Conservation (phyloP, 2,888 invertebrate species). For the Epirrhoe tristata region DNA sequence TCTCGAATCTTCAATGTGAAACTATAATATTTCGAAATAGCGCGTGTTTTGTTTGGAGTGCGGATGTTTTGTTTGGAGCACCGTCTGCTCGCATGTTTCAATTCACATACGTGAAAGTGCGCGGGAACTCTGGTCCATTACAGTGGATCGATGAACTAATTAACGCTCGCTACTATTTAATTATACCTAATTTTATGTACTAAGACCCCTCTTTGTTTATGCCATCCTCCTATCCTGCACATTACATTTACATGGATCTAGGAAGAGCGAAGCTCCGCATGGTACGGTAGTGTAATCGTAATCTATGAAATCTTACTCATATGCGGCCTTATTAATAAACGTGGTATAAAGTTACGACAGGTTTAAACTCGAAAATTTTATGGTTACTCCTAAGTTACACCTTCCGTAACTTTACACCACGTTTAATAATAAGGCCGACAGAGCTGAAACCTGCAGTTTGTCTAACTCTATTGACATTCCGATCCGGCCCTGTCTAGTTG, state of each 20-base stretch:
- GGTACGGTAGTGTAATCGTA: too few species aligned
- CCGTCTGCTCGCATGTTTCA: not conserved
- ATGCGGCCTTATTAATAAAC: too few species aligned
- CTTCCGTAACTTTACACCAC: too few species aligned
- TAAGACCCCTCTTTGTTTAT: not conserved
- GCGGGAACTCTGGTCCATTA: not conserved
- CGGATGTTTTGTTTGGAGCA: constrained; percentile 24
- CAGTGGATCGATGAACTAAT: not conserved
- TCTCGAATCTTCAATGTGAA: not conserved
- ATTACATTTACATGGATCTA: too few species aligned
- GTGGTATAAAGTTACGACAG: too few species aligned
- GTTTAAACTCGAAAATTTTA: too few species aligned
- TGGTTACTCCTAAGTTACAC: too few species aligned
- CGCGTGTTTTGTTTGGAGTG: constrained; percentile 6
- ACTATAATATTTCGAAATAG: constrained; percentile 8
- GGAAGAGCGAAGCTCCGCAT: too few species aligned
- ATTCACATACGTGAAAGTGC: constrained; percentile 11
- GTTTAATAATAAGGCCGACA: too few species aligned
- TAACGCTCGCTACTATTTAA: not conserved
- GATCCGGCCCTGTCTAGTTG: not conserved
- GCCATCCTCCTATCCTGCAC: not conserved
- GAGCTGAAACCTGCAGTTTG: too few species aligned
- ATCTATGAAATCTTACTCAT: too few species aligned
- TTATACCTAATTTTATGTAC: not conserved
- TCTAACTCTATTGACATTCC: not conserved